Evolutionary conservation across 2,113 vertebrate genomes (phyloP), one percentile per base, ranked within the genome.

Genomic region (Polyodon spathula): DNA sequence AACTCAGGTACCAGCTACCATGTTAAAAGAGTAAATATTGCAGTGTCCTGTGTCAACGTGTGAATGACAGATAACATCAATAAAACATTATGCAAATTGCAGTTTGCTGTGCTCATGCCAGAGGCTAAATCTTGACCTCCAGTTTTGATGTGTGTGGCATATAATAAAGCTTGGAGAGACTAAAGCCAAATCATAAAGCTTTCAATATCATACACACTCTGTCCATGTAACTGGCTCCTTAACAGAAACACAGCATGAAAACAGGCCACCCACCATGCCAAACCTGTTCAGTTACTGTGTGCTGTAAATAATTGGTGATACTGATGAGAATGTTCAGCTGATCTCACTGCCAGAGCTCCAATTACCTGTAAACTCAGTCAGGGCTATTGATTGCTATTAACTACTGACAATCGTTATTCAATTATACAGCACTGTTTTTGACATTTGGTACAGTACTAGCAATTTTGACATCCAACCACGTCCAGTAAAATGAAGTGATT

Each of bases 251-350:
- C 56, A 58, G 16, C 14, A 27, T 4, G 10, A 10, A 11, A 39
- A 41, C 17, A 58, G 57, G 57, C 16, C 40, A 58, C 16, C 40
- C 15, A 11, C n/a, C 39, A 4, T 17, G 42, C 11, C n/a, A 17
- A 16, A 15, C 16, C 57, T 58, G 1, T 43, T 40, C 57, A 58
- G 17, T 58, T 58, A 43, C 57, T 43, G 12, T 17, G 15, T 16
- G 42, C 40, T 10, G 57, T 43, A 41, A 12, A 41, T 58, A 43
- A 58, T 58, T 44, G 57, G 15, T 58, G 57, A 58, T 42, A 58
- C 40, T 17, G 4, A 17, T 40, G n/a, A 59, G 40, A 17, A 17
- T 4, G 27, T 37, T 12, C 41, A 12, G 57, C 17, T 46, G 10
- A 2, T 46, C 8, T 8, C 8, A 14, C 2, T 46, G 44, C 44